phyloP scores from a whole-genome alignment of 2,797 vertebrate species.

The Danio tinwini region DNA sequence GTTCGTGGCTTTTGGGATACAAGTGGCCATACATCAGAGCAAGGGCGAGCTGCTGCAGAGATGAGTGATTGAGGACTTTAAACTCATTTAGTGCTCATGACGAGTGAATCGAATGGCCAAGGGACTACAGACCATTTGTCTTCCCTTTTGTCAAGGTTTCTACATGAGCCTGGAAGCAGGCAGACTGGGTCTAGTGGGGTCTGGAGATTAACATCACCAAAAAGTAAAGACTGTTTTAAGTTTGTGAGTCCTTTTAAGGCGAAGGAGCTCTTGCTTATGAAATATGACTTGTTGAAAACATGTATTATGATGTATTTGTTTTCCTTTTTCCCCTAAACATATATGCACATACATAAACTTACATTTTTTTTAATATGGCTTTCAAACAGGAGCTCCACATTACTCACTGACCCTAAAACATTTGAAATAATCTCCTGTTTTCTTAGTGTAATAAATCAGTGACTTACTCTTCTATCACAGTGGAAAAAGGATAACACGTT shows the following conservation, averaged over 20 bases:
- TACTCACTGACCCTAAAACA: constrained; percentile 35
- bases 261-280: constrained; percentile 26
- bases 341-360: constrained; percentile 54
- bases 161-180: constrained; percentile 30
- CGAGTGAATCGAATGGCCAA: constrained; percentile 49
- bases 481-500: constrained; percentile 11
- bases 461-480: constrained; percentile 1
- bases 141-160: constrained; percentile 38
- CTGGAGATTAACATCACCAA: constrained; percentile 62
- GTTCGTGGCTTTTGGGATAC: constrained; percentile 42
- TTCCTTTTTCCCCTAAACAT: constrained; percentile 80
- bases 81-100: constrained; percentile 61
- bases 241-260: background rate
- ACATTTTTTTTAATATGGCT: constrained; percentile 11
- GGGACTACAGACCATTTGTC: constrained; percentile 53
- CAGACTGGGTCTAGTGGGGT: constrained; percentile 45
- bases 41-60: constrained; percentile 31
- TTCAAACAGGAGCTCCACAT: constrained; percentile 26
- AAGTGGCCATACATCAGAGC: constrained; percentile 58
- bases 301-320: constrained; percentile 70
- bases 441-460: constrained; percentile 8
- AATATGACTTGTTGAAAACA: constrained; percentile 73
- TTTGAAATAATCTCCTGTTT: constrained; percentile 22
- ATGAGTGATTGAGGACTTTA: constrained; percentile 63
- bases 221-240: constrained; percentile 53